Conservation (phyloP, 2,797 vertebrate species). For the Sebastes hubbsi region DNA sequence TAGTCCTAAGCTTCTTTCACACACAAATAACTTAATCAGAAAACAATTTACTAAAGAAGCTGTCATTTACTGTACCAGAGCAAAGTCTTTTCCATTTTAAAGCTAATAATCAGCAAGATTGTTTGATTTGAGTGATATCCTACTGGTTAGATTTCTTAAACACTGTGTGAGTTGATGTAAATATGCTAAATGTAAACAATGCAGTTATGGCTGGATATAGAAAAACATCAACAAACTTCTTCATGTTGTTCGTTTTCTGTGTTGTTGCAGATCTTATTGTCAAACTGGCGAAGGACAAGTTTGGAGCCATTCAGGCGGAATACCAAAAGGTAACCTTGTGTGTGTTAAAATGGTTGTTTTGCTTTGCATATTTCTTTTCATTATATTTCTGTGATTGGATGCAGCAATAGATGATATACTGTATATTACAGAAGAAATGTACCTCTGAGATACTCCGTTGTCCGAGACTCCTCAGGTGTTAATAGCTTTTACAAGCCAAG, state of each 20-base stretch:
- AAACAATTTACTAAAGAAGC: neutral
- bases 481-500: slow-evolving; percentile 40
- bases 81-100: neutral
- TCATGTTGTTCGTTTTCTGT: slow-evolving; percentile 41
- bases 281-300: slow-evolving; percentile 81
- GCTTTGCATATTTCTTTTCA: neutral
- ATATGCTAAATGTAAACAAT: neutral
- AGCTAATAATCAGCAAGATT: neutral
- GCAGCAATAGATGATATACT: neutral
- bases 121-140: neutral
- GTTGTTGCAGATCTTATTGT: slow-evolving; percentile 81
- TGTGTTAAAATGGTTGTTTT: slow-evolving; percentile 5
- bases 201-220: neutral
- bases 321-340: slow-evolving; percentile 81
- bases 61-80: fast-evolving
- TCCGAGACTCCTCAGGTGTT: neutral
- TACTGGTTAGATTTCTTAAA: neutral
- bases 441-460: neutral
- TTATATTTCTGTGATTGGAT: slow-evolving; percentile 13
- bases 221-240: neutral
- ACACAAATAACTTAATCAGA: neutral
- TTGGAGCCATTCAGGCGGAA: slow-evolving; percentile 79
- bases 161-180: neutral
- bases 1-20: neutral
- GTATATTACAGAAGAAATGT: neutral